These are phyloP conservation scores for Chaetodon trifascialis DNA, from an alignment of 2,113 vertebrate genomes.

Conservation along the genomic window DNA sequence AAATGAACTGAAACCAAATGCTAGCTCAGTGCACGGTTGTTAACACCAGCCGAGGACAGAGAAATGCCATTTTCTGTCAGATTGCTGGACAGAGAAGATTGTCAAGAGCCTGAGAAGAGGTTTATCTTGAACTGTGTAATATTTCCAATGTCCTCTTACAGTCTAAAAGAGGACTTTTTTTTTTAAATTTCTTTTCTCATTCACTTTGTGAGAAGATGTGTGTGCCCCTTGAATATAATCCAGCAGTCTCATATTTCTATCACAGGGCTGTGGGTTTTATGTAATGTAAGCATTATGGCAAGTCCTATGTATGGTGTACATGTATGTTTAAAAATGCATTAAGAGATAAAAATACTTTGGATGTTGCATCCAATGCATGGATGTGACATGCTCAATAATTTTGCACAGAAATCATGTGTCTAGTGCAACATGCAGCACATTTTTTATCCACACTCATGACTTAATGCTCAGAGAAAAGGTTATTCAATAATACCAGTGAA, in stretches of 20 bases:
- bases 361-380: background rate
- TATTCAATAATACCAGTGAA: background rate
- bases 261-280: background rate
- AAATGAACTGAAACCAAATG: background rate
- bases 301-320: background rate
- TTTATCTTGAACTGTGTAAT: constrained; percentile 4
- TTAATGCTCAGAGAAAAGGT: background rate
- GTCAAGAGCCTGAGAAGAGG: constrained; percentile 13
- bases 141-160: constrained; percentile 3
- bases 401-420: background rate
- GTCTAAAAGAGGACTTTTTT: background rate
- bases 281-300: no score
- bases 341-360: background rate
- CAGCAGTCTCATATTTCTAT: background rate
- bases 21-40: background rate
- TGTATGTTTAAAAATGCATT: background rate
- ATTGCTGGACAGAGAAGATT: background rate
- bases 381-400: background rate
- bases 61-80: constrained; percentile 2
- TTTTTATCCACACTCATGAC: background rate
- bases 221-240: background rate
- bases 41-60: background rate
- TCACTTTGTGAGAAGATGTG: background rate
- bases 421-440: background rate
- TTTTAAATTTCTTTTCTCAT: background rate